These are phyloP conservation scores for Neopipo cinnamomea DNA, from an alignment of 2,113 vertebrate species.

Conservation along the genomic window DNA sequence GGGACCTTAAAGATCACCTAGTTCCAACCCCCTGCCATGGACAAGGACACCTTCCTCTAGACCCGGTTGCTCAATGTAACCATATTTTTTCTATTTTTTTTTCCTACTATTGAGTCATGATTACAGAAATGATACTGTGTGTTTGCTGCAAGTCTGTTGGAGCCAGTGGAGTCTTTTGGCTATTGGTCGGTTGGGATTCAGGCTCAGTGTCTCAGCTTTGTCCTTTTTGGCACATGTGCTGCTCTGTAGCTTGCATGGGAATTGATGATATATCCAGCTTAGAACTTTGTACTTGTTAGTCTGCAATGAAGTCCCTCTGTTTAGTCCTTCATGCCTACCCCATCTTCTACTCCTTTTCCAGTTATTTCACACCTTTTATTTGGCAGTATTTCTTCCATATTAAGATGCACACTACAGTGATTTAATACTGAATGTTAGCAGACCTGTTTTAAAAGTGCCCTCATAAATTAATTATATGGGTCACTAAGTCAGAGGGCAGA, in stretches of 20 bases:
- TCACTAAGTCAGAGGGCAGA: not conserved
- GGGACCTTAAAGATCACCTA: not conserved
- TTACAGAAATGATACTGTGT: not conserved
- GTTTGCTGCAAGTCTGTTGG: not conserved
- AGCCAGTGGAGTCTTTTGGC: not conserved
- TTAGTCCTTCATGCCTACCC: not conserved
- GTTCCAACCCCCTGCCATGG: not conserved
- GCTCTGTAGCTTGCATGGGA: not conserved
- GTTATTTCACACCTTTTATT: not conserved
- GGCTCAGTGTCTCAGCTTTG: not conserved
- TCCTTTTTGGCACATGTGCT: accelerated
- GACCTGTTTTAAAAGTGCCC: not conserved
- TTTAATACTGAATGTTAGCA: not conserved
- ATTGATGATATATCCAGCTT: not conserved
- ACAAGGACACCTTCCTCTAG: not conserved
- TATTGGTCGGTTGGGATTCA: not conserved
- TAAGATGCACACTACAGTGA: not conserved
- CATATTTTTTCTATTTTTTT: not conserved
- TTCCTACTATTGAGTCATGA: not conserved
- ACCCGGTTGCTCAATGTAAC: not conserved
- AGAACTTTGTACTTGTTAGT: not conserved
- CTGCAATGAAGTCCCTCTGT: not conserved
- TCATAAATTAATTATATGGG: not conserved
- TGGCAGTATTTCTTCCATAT: not conserved
- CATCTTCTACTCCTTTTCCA: not conserved